These are phyloP conservation scores for Cordylochernes scorpioides DNA, from an alignment of 2,888 invertebrate species.

Conservation along the genomic window DNA sequence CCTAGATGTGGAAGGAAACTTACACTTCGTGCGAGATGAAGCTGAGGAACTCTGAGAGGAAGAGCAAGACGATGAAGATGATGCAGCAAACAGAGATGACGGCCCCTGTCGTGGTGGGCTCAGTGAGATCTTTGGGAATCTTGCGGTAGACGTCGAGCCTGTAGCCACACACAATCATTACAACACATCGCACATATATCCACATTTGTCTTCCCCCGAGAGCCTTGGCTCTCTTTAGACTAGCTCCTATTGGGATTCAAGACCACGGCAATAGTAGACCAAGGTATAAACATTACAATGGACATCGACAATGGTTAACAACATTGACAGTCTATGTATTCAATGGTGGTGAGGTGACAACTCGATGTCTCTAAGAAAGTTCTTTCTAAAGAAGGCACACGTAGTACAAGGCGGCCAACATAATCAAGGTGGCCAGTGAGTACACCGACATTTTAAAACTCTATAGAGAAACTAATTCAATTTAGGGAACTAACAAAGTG, in stretches of 20 bases:
- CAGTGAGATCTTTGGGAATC: constrained; percentile 31
- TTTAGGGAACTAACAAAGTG: too few species aligned
- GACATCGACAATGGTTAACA: too few species aligned
- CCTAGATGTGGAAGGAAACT: constrained; percentile 18
- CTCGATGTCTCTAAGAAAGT: background rate
- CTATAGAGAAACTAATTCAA: too few species aligned
- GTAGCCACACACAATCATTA: constrained; percentile 9
- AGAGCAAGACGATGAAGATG: constrained; percentile 26
- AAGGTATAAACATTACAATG: too few species aligned
- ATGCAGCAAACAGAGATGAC: constrained; percentile 27
- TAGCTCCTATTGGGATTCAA: background rate
- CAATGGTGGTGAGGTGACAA: background rate
- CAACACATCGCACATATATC: constrained; percentile 1
- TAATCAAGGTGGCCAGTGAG: too few species aligned
- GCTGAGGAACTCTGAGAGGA: constrained; percentile 26
- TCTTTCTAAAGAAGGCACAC: background rate
- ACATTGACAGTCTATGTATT: too few species aligned
- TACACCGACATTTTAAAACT: too few species aligned
- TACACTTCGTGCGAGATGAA: constrained; percentile 28
- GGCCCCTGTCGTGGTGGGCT: constrained; percentile 30
- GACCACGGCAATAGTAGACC: too few species aligned
- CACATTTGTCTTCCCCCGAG: background rate
- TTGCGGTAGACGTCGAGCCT: constrained; percentile 34
- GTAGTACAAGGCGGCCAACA: too few species aligned
- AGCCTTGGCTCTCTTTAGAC: constrained; percentile 1